Base-by-base conservation (phyloP, 2,113 vertebrate species). In the Agelaius phoeniceus region DNA sequence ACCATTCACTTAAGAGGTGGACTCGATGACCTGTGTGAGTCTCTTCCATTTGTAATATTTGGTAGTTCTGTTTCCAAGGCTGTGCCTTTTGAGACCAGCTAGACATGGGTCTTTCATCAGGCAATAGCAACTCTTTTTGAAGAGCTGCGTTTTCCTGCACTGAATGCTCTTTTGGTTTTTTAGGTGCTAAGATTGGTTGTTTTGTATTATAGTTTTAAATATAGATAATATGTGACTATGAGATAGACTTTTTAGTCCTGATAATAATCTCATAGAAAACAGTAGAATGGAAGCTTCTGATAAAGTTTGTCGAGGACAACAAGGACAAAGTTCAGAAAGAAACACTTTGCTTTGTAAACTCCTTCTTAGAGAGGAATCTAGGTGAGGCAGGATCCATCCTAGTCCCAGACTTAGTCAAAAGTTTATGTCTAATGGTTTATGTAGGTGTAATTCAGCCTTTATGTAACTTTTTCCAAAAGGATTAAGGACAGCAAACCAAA, bases 1-100 rank as follows among this genome's bases (percentile, higher is more conserved):
- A 27, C 33, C 22, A 39, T 28, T 33, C n/a, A 39, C 5, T 18
- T 27, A 46, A n/a, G 23, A 74, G 18, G 9, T 39, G 11, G 14
- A 27, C 3, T 48, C 0, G 0, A 12, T 46, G 49, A 27, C 39
- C 28, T 23, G 55, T 65, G 9, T 63, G 14, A 13, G 22, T 37
- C 15, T 54, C 6, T 39, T 55, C 22, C 22, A 55, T 55, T 27
- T 63, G 39, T 9, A 46, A 39, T 39, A 55, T 37, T 55, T n/a
- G 27, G 17, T 37, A 41, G 27, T 73, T 63, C 68, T 55, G 11
- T 63, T 84, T 55, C 19, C 9, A 37, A 41, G 7, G 21, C 27
- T 63, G 8, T 68, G 67, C 22, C 22, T 11, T 78, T 31, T 43
- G 33, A 41, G 10, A 44, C 23, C 11, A 28, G 43, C 57, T 55